These are phyloP conservation scores for Poecilia latipinna DNA, from an alignment of 2,113 vertebrate genomes.

Conservation along the genomic window DNA sequence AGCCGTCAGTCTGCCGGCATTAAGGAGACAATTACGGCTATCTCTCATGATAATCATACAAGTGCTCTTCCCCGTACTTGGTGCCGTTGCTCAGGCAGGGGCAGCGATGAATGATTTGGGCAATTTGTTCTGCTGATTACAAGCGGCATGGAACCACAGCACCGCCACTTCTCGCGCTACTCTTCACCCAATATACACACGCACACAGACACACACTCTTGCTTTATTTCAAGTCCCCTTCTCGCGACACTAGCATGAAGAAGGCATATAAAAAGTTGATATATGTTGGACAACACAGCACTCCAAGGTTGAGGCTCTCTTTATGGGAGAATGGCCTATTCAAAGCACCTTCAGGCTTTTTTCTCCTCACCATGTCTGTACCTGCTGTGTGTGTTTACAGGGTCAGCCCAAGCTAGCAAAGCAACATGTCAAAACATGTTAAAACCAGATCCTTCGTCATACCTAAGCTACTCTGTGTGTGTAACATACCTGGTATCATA, in stretches of 20 bases:
- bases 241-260: slow-evolving; percentile 12
- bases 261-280: slow-evolving; percentile 58
- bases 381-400: too few species aligned
- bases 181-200: slow-evolving; percentile 19
- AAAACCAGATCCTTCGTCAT: too few species aligned
- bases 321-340: slow-evolving; percentile 55
- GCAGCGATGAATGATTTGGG: slow-evolving; percentile 82
- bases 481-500: too few species aligned
- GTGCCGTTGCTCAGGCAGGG: slow-evolving; percentile 61
- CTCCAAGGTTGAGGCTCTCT: slow-evolving; percentile 58
- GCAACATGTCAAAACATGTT: too few species aligned
- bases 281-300: slow-evolving; percentile 60
- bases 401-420: too few species aligned
- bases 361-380: slow-evolving; percentile 15
- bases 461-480: too few species aligned
- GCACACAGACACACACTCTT: slow-evolving; percentile 29
- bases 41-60: slow-evolving; percentile 84
- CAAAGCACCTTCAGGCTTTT: slow-evolving; percentile 26
- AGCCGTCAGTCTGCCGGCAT: slow-evolving; percentile 71
- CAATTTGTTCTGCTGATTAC: slow-evolving; percentile 84
- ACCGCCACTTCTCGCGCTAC: slow-evolving; percentile 37
- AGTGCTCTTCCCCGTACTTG: slow-evolving; percentile 67
- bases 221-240: slow-evolving; percentile 41
- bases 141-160: slow-evolving; percentile 64
- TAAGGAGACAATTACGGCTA: slow-evolving; percentile 81